Evolutionary conservation across 2,797 vertebrate species (phyloP).

Genomic region (Poeciliopsis presidionis): DNA sequence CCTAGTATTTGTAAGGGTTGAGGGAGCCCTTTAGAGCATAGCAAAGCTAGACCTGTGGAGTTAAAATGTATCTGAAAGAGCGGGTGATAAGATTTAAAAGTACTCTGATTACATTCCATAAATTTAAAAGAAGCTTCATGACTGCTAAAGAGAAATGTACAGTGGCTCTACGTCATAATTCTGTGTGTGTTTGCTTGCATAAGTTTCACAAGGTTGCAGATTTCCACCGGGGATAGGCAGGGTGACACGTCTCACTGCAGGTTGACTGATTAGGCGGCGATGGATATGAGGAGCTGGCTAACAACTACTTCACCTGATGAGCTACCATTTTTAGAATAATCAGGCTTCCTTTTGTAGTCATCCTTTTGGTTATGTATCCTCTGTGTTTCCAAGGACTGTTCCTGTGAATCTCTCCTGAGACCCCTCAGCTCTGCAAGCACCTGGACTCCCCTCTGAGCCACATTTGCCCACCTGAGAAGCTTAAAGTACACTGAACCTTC

Average conservation of each 20-base stretch:
- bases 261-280: neutral
- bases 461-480: neutral
- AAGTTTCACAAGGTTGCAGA: neutral
- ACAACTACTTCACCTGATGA: neutral
- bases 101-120: neutral
- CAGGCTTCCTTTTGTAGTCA: neutral
- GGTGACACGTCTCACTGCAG: neutral
- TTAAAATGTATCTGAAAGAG: constrained; percentile 44
- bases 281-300: neutral
- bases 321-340: neutral
- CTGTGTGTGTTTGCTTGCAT: neutral
- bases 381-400: neutral
- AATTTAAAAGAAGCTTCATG: neutral
- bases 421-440: neutral
- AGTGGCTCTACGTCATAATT: neutral
- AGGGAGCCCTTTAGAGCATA: constrained; percentile 29
- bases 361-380: neutral
- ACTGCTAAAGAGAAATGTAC: neutral
- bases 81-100: constrained; percentile 6
- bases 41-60: constrained; percentile 37
- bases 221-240: neutral
- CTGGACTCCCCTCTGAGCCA: neutral
- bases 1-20: constrained; percentile 41
- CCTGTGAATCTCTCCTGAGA: neutral
- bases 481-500: neutral